Conservation (phyloP, 2,888 invertebrate genomes). For the Lithophane socia region DNA sequence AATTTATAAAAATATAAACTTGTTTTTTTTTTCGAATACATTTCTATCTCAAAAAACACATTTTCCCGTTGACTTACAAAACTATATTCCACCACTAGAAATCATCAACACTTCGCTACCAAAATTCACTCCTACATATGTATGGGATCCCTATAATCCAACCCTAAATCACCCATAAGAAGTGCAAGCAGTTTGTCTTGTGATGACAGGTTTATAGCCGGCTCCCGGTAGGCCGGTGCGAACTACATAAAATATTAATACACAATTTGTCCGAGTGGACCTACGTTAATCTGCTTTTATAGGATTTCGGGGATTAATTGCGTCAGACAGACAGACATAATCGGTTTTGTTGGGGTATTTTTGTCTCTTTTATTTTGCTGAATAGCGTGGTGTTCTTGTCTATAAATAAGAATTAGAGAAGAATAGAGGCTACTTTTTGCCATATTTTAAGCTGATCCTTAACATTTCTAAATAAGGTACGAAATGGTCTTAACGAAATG, state of each 20-base stretch:
- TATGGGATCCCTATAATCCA: conserved; percentile 80
- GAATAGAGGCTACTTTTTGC: not conserved
- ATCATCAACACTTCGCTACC: conserved; percentile 43
- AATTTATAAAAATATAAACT: not conserved
- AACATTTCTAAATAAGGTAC: not conserved
- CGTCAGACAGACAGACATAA: conserved; percentile 52
- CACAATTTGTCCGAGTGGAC: conserved; percentile 90
- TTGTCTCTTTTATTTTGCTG: conserved; percentile 53
- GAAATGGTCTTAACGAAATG: not conserved
- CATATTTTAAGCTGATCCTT: not conserved
- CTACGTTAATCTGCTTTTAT: conserved; percentile 88
- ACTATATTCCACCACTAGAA: conserved; percentile 5
- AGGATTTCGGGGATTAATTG: conserved; percentile 85
- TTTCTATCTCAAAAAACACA: not conserved
- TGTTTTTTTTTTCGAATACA: not conserved
- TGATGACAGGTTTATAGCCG: conserved; percentile 88
- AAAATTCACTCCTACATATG: conserved; percentile 65
- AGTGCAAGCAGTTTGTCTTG: conserved; percentile 85
- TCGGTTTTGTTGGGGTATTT: conserved; percentile 56
- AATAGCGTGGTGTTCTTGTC: conserved; percentile 27
- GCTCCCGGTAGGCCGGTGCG: conserved; percentile 76
- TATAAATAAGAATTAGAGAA: conserved; percentile 56
- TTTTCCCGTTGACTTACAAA: conserved; percentile 16
- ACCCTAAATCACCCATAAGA: conserved; percentile 87
- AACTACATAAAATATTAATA: conserved; percentile 90